phyloP scores from a whole-genome alignment of 2,888 invertebrate genomes.

The Drosophila helvetica region DNA sequence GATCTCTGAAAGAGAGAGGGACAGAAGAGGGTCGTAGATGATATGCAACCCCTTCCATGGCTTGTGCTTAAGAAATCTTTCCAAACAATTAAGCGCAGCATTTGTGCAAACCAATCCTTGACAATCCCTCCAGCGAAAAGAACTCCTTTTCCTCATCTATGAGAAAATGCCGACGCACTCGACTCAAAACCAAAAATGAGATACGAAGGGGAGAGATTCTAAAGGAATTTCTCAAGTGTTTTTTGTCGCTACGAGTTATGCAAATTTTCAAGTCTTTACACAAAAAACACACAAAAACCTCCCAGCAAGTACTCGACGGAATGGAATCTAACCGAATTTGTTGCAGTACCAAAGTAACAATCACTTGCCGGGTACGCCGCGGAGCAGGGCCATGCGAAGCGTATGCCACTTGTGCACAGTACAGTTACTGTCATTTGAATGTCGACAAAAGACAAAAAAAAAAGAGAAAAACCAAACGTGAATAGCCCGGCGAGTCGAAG shows the following conservation, averaged over 20 bases:
- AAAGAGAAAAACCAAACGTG: conserved; percentile 21
- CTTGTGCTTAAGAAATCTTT: conserved; percentile 50
- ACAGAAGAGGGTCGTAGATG: neutral
- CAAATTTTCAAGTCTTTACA: conserved; percentile 53
- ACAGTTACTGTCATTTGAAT: conserved; percentile 74
- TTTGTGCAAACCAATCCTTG: conserved; percentile 56
- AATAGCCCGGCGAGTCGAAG: neutral
- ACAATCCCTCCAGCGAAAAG: conserved; percentile 41
- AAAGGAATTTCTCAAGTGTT: conserved; percentile 67
- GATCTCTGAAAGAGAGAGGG: conserved; percentile 16
- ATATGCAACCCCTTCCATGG: conserved; percentile 32
- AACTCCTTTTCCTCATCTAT: conserved; percentile 34
- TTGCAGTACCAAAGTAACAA: conserved; percentile 45
- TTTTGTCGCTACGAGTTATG: conserved; percentile 64
- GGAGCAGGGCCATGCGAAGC: conserved; percentile 37
- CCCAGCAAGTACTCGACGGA: conserved; percentile 24
- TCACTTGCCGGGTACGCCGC: conserved; percentile 24
- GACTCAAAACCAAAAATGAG: conserved; percentile 41
- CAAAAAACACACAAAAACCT: conserved; percentile 28
- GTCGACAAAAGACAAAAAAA: conserved; percentile 30
- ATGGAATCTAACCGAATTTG: conserved; percentile 53
- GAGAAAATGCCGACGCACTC: conserved; percentile 72
- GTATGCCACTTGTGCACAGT: conserved; percentile 64
- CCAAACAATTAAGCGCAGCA: conserved; percentile 69
- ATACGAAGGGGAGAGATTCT: conserved; percentile 52